phyloP scores from a whole-genome alignment of 53 echinoderm and acorn worm genomes.

The Hippasteria phrygiana region DNA sequence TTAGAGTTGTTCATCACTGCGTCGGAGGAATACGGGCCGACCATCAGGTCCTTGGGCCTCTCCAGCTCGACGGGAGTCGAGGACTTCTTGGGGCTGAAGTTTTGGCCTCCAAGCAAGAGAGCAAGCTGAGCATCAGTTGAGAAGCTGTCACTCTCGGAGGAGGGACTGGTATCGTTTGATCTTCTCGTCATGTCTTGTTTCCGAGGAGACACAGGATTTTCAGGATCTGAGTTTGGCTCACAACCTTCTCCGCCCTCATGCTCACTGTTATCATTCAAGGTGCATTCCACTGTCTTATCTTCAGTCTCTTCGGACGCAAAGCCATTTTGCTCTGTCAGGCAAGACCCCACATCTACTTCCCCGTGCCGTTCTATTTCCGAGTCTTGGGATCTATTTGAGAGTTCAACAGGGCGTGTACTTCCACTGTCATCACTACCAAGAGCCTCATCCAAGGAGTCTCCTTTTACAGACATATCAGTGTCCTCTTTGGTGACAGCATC shows the following conservation, averaged over 20 bases:
- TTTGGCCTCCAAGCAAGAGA: conserved; percentile 42
- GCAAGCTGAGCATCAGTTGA: conserved; percentile 84
- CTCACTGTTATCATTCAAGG: background rate
- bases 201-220: conserved; percentile 13
- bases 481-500: conserved; percentile 8
- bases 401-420: conserved; percentile 56
- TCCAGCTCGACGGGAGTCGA: conserved; percentile 1
- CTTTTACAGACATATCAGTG: conserved; percentile 27
- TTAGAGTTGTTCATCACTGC: conserved; percentile 33
- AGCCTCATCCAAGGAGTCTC: background rate
- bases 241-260: background rate
- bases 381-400: conserved; percentile 64
- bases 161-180: conserved; percentile 63
- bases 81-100: too few relatives aligned
- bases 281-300: background rate
- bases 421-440: conserved; percentile 1
- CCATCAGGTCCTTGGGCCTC: conserved; percentile 53
- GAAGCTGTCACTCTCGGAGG: conserved; percentile 86
- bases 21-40: background rate
- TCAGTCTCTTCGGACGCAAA: background rate
- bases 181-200: conserved; percentile 25
- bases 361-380: conserved; percentile 62
- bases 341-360: conserved; percentile 16
- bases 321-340: background rate
- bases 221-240: conserved; percentile 12